phyloP scores from a whole-genome alignment of 1,140 invertebrate genomes.

The Atta cephalotes region DNA sequence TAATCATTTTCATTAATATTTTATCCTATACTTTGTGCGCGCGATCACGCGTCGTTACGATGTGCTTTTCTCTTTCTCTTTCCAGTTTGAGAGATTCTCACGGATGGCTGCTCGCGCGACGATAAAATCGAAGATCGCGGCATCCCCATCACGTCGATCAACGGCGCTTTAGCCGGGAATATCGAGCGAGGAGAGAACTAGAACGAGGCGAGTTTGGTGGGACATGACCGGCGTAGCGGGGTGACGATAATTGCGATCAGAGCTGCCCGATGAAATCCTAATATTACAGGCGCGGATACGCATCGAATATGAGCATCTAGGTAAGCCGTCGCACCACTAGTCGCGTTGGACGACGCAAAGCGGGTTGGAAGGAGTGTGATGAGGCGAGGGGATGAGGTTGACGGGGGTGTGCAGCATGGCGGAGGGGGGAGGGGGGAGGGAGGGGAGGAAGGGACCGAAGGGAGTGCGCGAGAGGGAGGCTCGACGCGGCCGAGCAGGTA shows the following conservation, averaged over 20 bases:
- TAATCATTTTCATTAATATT: slow-evolving; percentile 39
- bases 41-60: neutral
- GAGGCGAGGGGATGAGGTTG: slow-evolving; percentile 40
- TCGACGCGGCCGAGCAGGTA: slow-evolving; percentile 81
- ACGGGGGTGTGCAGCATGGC: neutral
- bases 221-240: slow-evolving; percentile 59
- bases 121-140: slow-evolving; percentile 58
- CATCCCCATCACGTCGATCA: slow-evolving; percentile 56
- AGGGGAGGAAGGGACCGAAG: neutral
- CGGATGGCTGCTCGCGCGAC: slow-evolving; percentile 29
- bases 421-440: neutral
- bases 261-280: slow-evolving; percentile 81
- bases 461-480: slow-evolving; percentile 43
- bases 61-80: slow-evolving; percentile 26
- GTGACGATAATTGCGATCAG: slow-evolving; percentile 75
- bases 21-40: neutral
- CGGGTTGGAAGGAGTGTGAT: slow-evolving; percentile 37
- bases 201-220: slow-evolving; percentile 7
- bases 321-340: slow-evolving; percentile 73
- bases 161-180: slow-evolving; percentile 54
- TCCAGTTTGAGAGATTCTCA: slow-evolving; percentile 32
- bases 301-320: slow-evolving; percentile 74
- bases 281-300: slow-evolving; percentile 80
- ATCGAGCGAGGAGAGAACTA: slow-evolving; percentile 65
- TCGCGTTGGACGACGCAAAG: slow-evolving; percentile 69